Base-by-base conservation (phyloP, 2,888 invertebrate species). In the Rhodophaea formosa region DNA sequence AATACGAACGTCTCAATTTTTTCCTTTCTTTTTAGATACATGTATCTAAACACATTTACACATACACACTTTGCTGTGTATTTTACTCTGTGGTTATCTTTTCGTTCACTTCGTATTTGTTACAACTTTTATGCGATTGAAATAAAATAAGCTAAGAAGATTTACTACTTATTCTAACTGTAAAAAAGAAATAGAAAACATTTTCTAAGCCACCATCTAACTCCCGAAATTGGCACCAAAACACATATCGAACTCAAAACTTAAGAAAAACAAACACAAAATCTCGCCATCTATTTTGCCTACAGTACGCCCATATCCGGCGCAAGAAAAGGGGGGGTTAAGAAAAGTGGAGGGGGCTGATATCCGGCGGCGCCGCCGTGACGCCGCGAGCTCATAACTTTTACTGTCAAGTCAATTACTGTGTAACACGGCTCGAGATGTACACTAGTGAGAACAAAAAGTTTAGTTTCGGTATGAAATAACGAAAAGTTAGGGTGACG, bases 381-480 rank as follows among this genome's bases (percentile, higher is more conserved):
- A 74, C 88, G 86, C 77, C 76, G 70, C 65, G 69, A 16, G 79
- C 82, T 88, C 84, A 88, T 87, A 88, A 87, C 87, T 88, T 85
- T 82, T 81, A 84, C 86, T 83, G 84, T 84, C 83, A 81, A 86
- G 84, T 83, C 85, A 80, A 87, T 85, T 86, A 86, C 85, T 77
- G 71, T 73, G 80, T 83, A 80, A 81, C 77, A 76, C 70, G 72
- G 63, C 67, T 68, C 60, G 66, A 68, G 66, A 66, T 62, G 61
- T 64, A 64, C 65, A 64, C 61, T 61, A 53, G 54, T 64, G 58
- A 59, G 53, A 67, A 68, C 69, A 67, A 71, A 69, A 71, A 66
- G 66, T 65, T 63, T 64, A 65, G 60, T 55, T 53, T 58, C 15
- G 35, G 14, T 39, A n/a, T 10, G 17, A 35, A 55, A 46, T 45